phyloP scores from a whole-genome alignment of 2,113 vertebrate genomes.

The Amia ocellicauda region DNA sequence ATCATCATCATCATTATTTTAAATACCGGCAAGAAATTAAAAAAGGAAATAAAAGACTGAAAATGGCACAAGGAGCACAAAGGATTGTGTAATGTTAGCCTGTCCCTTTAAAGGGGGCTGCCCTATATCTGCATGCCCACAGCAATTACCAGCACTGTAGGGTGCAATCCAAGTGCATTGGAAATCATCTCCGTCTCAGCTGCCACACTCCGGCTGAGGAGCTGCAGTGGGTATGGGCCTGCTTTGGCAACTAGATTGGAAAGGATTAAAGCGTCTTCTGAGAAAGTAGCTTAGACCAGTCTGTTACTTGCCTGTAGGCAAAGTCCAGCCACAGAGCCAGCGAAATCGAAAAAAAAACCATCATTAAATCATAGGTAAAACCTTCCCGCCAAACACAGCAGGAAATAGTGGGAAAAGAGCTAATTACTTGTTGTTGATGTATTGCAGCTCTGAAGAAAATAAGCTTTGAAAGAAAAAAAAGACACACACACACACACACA shows the following conservation, averaged over 20 bases:
- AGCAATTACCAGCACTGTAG: slow-evolving; percentile 47
- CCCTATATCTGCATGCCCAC: slow-evolving; percentile 43
- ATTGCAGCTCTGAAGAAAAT: too few relatives aligned
- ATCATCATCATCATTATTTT: too few relatives aligned
- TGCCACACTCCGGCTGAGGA: slow-evolving; percentile 25
- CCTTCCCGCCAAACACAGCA: slow-evolving; percentile 30
- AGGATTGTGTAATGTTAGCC: slow-evolving; percentile 11
- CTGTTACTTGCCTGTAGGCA: slow-evolving; percentile 27
- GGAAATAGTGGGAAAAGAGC: too few relatives aligned
- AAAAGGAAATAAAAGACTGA: too few relatives aligned
- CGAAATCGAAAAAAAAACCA: slow-evolving; percentile 27
- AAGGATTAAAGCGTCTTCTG: slow-evolving; percentile 39
- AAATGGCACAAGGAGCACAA: too few relatives aligned
- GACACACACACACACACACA: too few relatives aligned
- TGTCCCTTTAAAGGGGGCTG: slow-evolving; percentile 44
- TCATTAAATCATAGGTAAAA: slow-evolving; percentile 32
- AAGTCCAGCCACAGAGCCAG: slow-evolving; percentile 15
- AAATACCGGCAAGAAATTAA: too few relatives aligned
- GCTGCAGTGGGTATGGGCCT: neutral
- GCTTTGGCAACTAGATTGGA: slow-evolving; percentile 24
- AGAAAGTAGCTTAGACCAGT: slow-evolving; percentile 19
- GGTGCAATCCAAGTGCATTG: slow-evolving; percentile 37
- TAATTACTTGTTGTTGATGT: too few relatives aligned
- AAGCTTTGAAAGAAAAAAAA: too few relatives aligned
- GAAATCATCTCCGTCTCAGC: slow-evolving; percentile 31